Evolutionary conservation across 2,113 vertebrate species (phyloP).

Genomic region (Varanus komodoensis): DNA sequence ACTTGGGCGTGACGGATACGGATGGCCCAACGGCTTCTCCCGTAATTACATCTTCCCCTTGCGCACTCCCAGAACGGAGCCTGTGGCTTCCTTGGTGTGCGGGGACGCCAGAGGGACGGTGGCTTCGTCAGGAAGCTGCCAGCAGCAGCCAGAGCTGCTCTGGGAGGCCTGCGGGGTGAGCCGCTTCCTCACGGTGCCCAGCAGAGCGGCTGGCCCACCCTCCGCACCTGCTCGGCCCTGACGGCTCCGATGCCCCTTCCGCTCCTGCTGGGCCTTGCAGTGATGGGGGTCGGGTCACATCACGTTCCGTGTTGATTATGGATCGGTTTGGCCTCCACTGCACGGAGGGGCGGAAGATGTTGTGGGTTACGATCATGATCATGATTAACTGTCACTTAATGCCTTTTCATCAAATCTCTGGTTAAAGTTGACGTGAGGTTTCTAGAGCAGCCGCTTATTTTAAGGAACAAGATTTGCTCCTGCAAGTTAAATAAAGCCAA

Average conservation of each 20-base stretch:
- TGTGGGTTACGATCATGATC: not conserved
- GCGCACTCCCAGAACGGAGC: not conserved
- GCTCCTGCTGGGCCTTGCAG: not conserved
- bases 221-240: not conserved
- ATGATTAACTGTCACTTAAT: not conserved
- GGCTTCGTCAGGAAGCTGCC: conserved; percentile 29
- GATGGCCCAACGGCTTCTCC: not conserved
- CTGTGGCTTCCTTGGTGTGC: not conserved
- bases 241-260: conserved; percentile 56
- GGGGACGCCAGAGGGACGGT: not conserved
- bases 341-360: too few relatives aligned
- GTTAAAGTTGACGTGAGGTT: not conserved
- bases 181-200: conserved; percentile 41
- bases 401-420: conserved; percentile 1
- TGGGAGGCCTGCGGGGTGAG: not conserved
- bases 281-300: not conserved
- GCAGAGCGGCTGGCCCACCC: not conserved
- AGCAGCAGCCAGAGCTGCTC: conserved; percentile 6
- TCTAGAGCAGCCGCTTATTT: too few relatives aligned
- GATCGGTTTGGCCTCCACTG: conserved; percentile 30
- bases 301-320: conserved; percentile 30
- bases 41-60: conserved; percentile 9
- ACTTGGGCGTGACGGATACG: not conserved
- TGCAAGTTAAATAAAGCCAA: too few relatives aligned
- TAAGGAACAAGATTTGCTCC: too few relatives aligned